Evolutionary conservation across 2,797 vertebrate species (phyloP), one percentile per base, ranked within the genome.

Genomic region (Erethizon dorsatum): DNA sequence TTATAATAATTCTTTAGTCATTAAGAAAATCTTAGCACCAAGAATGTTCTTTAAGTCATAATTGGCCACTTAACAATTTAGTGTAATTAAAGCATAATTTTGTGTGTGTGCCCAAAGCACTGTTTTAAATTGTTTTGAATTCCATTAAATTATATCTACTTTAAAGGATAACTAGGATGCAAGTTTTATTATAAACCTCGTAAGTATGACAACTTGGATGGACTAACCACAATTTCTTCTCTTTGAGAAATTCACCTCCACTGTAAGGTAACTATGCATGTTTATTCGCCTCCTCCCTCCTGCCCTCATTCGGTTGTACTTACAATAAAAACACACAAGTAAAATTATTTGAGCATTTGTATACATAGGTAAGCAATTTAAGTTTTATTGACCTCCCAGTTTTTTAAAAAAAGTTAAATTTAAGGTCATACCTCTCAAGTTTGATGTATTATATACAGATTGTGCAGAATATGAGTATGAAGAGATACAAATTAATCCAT

Each of bases 371-470:
- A 97, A 96, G 86, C 96, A 97, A 50, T 94, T 94, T 96, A n/a
- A n/a, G n/a, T n/a, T 98, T 98, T 98, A 98, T 98, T 97, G 97
- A 97, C 98, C 97, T 97, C 93, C 89, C 71, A 67, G 92, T 95
- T 97, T 97, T 92, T 90, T n/a, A 57, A 67, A 95, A 95, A 97
- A 96, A 96, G 83, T 94, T 96, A 97, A 97, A 95, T 90, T 97
- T 94, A 96, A 97, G 97, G 97, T 98, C 98, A 97, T 28, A 92
- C 79, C 75, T 97, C 94, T 98, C 45, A 97, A 92, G 61, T 96
- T 83, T 92, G 88, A 95, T 96, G 73, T 96, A 96, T 75, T 97
- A 95, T 97, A 88, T 97, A 98, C 96, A 98, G 83, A 97, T 84
- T 82, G 22, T 98, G 97, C 97, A 98, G 96, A 98, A 79, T 96